phyloP scores from a whole-genome alignment of 2,888 invertebrate genomes.

The Ernsta delagoae region DNA sequence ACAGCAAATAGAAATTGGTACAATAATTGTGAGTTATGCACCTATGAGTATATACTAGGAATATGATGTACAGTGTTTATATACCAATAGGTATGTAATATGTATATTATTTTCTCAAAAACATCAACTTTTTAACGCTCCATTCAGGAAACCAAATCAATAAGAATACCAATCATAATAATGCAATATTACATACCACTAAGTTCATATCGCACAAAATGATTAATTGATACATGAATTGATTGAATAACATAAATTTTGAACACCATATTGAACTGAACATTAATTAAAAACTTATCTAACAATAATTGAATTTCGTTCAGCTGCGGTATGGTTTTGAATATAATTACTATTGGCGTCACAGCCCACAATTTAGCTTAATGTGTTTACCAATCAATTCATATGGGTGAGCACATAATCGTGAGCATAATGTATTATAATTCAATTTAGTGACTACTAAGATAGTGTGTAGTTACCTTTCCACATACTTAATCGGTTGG shows the following conservation, averaged over 20 bases:
- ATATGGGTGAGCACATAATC: background rate
- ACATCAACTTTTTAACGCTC: no score
- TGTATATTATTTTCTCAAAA: no score
- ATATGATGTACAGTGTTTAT: no score
- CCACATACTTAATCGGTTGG: no score
- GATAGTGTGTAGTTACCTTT: background rate
- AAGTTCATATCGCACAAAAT: background rate
- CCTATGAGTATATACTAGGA: no score
- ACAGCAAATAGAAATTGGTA: no score
- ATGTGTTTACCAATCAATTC: slow-evolving; percentile 9
- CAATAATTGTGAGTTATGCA: no score
- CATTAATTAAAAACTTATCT: slow-evolving; percentile 17
- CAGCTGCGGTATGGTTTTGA: slow-evolving; percentile 4
- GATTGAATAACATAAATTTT: slow-evolving; percentile 5
- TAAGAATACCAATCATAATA: no score
- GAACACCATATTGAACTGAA: slow-evolving; percentile 18
- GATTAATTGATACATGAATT: slow-evolving; percentile 19
- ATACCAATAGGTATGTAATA: no score
- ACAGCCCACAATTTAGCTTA: slow-evolving; percentile 6
- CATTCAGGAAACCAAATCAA: no score
- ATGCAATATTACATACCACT: no score
- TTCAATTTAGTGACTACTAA: background rate
- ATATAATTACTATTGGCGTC: slow-evolving; percentile 2
- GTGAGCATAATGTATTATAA: no score
- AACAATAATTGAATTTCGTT: slow-evolving; percentile 18